Base-by-base conservation (phyloP, 2,113 vertebrate species). In the Mohoua ochrocephala region DNA sequence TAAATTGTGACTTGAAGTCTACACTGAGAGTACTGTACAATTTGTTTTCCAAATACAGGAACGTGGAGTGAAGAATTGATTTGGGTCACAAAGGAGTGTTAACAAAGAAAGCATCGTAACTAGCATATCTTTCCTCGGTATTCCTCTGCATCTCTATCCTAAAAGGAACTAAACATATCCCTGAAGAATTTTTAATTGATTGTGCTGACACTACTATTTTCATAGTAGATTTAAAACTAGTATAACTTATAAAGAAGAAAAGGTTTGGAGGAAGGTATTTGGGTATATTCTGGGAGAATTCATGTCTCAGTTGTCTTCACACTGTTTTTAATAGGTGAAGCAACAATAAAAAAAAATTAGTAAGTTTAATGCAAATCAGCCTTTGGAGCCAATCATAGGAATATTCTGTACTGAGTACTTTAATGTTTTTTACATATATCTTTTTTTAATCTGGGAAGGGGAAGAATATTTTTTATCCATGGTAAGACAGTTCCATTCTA, bases 1-100 rank as follows among this genome's bases (percentile, higher is more conserved):
- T 99, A 96, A 99, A 99, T 97, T 99, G 99, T 93, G 99, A 99
- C 97, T 98, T 99, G 89, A 99, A 99, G 91, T 99, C 99, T 17
- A 99, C 99, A 0, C 98, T 99, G 87, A 98, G 99, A 68, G 99
- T 99, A 67, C 98, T 99, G 35, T 99, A 99, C 98, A 99, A 99
- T 96, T 98, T 99, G 92, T 99, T 99, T 97, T 99, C 99, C 97
- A 99, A 98, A 89, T 99, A 99, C 98, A 98, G 99, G 93, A 99
- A 99, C 0, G 98, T 99, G 87, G 99, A 99, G 70, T 98, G 96
- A 98, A 90, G 92, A 93, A 73, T 15, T 84, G 6, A 60, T 84
- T 47, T 80, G 60, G 24, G 47, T 63, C 20, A 1, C 80, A 73
- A 77, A 79, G 64, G 26, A 90, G 16, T 26, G 18, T 75, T 92